Evolutionary conservation across 2,888 invertebrate species (phyloP).

Genomic region (Scaptomyza parva): DNA sequence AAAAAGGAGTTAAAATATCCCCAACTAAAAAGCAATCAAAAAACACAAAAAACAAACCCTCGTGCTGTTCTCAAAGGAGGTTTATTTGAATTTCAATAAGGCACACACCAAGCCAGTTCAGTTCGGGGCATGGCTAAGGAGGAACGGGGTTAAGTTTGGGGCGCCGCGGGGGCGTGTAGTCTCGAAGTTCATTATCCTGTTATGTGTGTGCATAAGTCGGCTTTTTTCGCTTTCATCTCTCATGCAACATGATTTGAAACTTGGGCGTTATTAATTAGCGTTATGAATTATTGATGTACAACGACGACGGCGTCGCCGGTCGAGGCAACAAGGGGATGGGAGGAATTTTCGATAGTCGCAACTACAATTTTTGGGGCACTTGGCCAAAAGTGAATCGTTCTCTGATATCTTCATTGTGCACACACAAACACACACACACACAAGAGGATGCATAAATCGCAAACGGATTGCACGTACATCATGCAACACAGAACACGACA

Average conservation of each 20-base stretch:
- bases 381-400: slow-evolving; percentile 14
- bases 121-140: background rate
- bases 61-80: slow-evolving; percentile 21
- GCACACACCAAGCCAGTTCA: slow-evolving; percentile 45
- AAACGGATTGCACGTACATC: slow-evolving; percentile 58
- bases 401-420: slow-evolving; percentile 72
- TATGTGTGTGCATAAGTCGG: slow-evolving; percentile 64
- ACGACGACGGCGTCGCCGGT: background rate
- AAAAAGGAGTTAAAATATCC: slow-evolving; percentile 14
- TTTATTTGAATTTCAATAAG: slow-evolving; percentile 82
- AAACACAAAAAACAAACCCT: slow-evolving; percentile 42
- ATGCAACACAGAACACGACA: slow-evolving; percentile 24
- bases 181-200: slow-evolving; percentile 73
- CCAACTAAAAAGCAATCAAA: slow-evolving; percentile 15
- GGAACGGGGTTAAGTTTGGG: background rate
- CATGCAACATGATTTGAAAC: slow-evolving; percentile 60
- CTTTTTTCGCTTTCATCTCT: slow-evolving; percentile 71
- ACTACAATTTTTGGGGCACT: slow-evolving; percentile 40
- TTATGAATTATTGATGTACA: slow-evolving; percentile 83
- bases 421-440: background rate
- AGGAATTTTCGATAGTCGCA: slow-evolving; percentile 42
- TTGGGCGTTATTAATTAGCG: slow-evolving; percentile 84
- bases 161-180: slow-evolving; percentile 21
- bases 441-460: slow-evolving; percentile 78
- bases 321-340: background rate